Percentiles rank a stretch among this genome's conserved stretches.
Evolutionary conservation across 2,113 vertebrate species (phyloP).

Genomic region (Notechis scutatus): DNA sequence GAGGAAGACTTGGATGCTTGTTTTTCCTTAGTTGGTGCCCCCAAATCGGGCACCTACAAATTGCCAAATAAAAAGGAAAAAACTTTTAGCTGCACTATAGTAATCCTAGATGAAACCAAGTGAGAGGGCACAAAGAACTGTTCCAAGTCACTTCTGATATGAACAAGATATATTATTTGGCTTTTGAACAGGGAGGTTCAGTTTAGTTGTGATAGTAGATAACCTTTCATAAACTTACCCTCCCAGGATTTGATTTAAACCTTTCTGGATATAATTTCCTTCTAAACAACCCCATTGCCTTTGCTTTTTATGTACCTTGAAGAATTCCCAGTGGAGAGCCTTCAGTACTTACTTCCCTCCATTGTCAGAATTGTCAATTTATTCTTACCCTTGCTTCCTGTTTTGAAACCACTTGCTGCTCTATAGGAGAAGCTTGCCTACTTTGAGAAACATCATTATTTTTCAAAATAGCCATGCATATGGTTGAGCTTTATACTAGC

Average conservation of each 20-base stretch:
- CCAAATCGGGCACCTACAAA: neutral
- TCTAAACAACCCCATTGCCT: neutral
- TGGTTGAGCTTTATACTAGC: neutral
- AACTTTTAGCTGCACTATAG: neutral
- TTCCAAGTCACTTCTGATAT: neutral
- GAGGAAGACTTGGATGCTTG: neutral
- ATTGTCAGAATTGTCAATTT: slow-evolving; percentile 20
- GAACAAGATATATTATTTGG: neutral
- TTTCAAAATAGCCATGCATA: neutral
- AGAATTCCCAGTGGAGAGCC: slow-evolving; percentile 9
- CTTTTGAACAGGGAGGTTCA: neutral
- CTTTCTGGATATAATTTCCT: neutral
- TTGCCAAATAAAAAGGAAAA: neutral
- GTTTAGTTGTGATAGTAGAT: neutral
- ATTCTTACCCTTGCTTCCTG: slow-evolving; percentile 16
- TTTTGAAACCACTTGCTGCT: neutral
- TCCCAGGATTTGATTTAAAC: neutral
- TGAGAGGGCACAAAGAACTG: neutral
- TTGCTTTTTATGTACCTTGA: neutral
- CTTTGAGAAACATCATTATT: neutral
- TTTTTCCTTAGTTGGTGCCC: neutral
- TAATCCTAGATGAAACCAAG: neutral
- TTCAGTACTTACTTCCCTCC: slow-evolving; percentile 11
- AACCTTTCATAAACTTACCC: neutral
- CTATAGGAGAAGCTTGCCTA: neutral